Evolutionary conservation across 2,888 invertebrate species (phyloP), one percentile per base, ranked within the genome.

Genomic region (Trypoxylon attenuatum): DNA sequence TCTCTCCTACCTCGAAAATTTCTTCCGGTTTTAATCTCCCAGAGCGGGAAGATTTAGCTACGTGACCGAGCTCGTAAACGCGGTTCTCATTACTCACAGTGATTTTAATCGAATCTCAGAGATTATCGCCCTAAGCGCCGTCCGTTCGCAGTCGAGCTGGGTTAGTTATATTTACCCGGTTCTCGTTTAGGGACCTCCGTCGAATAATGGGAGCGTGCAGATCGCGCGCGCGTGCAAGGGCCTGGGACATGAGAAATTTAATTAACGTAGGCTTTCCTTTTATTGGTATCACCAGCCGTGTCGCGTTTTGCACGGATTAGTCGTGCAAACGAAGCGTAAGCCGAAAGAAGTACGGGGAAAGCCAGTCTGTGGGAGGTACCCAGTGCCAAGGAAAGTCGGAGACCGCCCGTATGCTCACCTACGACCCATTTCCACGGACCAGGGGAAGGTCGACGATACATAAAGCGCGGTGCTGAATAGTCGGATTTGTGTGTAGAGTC

Each of bases 381-480:
- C 8, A 1, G 8, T 27, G 27, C 27, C 27, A 10, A 27, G 27
- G 3, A 33, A 33, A 4, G n/a, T 33, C 33, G 33, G 8, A n/a
- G n/a, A 42, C 27, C 6, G 39, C 43, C 13, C 22, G 42, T 18
- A 33, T 42, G 13, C 58, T 49, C 16, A 49, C 22, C 63, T 61
- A 53, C 22, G 52, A 63, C 45, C 61, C 51, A 49, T 63, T 63
- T 59, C 49, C 54, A 54, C 38, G 43, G 43, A 8, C 18, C 43
- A n/a, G n/a, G 43, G 54, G 49, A 63, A 62, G 53, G 63, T 62
- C 53, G 42, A 16, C 15, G 46, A 21, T 46, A 54, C 27, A 45
- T n/a, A 15, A 42, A 39, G 19, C 13, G 39, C 47, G 58, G n/a
- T n/a, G 15, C 39, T 57, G 59, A 60, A 60, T 47, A 41, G 27